Percentiles rank a stretch among this genome's conserved stretches.
phyloP scores from a whole-genome alignment of 2,113 vertebrate species.

The Lathamus discolor region DNA sequence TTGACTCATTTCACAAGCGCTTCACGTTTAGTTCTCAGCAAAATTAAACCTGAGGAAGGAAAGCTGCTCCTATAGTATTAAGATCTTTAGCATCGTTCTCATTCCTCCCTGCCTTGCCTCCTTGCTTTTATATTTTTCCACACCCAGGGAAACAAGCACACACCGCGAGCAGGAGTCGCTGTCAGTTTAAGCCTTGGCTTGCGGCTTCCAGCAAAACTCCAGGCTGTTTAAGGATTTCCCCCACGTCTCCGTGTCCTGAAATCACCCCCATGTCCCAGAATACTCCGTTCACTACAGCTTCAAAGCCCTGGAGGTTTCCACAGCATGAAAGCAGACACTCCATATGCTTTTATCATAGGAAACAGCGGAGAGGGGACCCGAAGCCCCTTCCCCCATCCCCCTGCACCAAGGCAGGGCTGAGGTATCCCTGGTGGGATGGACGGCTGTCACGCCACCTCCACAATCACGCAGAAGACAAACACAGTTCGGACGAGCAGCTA shows the following conservation, averaged over 20 bases:
- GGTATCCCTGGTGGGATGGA: fast-evolving
- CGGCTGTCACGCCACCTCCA: neutral
- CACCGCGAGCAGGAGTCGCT: neutral
- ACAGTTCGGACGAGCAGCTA: neutral
- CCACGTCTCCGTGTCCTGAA: neutral
- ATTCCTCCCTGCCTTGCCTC: neutral
- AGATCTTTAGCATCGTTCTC: neutral
- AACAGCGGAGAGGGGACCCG: neutral
- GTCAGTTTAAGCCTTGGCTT: neutral
- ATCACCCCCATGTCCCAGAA: neutral
- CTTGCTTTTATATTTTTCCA: neutral
- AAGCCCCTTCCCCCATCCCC: neutral
- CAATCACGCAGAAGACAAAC: neutral
- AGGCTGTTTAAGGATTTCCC: neutral
- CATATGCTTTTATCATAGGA: fast-evolving
- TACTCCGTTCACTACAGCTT: neutral
- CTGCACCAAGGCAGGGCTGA: neutral
- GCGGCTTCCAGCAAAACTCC: neutral
- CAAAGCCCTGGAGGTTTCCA: neutral
- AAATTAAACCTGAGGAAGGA: neutral
- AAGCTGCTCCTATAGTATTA: neutral
- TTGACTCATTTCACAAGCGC: neutral
- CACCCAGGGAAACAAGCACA: neutral
- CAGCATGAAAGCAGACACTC: neutral
- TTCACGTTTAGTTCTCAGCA: neutral